Percentiles rank a stretch among this genome's conserved stretches.
phyloP scores from a whole-genome alignment of 1,140 invertebrate species.

The Polypedilum pembai region DNA sequence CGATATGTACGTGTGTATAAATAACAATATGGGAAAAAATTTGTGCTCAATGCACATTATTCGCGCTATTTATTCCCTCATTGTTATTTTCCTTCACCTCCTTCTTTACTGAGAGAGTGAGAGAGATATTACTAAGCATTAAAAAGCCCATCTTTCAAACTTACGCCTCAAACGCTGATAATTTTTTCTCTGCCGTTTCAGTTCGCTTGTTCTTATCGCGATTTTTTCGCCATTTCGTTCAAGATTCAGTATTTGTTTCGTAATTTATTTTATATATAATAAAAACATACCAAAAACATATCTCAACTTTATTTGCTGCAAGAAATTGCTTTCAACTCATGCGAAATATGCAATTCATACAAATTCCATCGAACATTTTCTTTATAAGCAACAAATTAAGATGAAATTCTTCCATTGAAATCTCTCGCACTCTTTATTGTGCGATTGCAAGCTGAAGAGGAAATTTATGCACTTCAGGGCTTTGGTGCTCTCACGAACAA shows the following conservation, averaged over 20 bases:
- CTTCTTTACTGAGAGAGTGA: no score
- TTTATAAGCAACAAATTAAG: slow-evolving; percentile 2
- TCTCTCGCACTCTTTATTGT: not conserved
- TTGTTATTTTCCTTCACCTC: not conserved
- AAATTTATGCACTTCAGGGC: slow-evolving; percentile 12
- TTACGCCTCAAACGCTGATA: slow-evolving; percentile 15
- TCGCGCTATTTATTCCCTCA: not conserved
- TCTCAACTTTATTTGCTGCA: not conserved
- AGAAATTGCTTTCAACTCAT: not conserved
- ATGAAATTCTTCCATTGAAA: not conserved
- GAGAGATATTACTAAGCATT: not conserved
- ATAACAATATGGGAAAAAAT: not conserved
- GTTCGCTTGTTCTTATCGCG: not conserved
- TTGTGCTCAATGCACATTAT: not conserved
- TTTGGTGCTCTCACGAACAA: not conserved
- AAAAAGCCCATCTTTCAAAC: slow-evolving; percentile 21
- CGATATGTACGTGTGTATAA: not conserved
- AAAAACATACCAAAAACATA: not conserved
- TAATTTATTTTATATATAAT: slow-evolving; percentile 15
- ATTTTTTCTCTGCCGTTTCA: not conserved
- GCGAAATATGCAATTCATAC: not conserved
- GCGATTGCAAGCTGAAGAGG: not conserved
- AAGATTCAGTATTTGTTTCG: slow-evolving; percentile 24
- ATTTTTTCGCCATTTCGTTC: slow-evolving; percentile 22
- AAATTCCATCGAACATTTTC: not conserved